These are phyloP conservation scores for Danaus plexippus DNA, from an alignment of 1,140 invertebrate genomes.

Conservation along the genomic window DNA sequence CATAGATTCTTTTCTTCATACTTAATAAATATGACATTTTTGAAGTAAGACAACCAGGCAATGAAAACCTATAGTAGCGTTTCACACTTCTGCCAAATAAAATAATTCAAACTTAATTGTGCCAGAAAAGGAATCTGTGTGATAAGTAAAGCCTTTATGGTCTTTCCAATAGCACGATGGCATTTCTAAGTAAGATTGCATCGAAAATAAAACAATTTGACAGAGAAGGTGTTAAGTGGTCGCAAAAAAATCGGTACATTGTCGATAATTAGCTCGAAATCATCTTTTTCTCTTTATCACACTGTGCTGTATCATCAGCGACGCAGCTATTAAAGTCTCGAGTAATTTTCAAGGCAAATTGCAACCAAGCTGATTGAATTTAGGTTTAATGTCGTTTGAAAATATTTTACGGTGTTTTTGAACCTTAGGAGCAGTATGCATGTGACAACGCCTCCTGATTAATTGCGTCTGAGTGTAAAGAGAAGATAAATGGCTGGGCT, in stretches of 20 bases:
- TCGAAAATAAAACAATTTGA: slow-evolving; percentile 44
- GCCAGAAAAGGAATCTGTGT: too few relatives aligned
- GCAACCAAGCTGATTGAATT: slow-evolving; percentile 23
- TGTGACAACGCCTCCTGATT: slow-evolving; percentile 65
- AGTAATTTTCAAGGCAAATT: slow-evolving; percentile 22
- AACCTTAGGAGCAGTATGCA: slow-evolving; percentile 40
- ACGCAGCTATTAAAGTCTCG: slow-evolving; percentile 27
- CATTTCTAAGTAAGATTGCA: slow-evolving; percentile 14
- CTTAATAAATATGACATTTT: too few relatives aligned
- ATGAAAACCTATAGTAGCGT: too few relatives aligned
- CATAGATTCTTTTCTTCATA: too few relatives aligned
- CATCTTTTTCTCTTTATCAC: slow-evolving; percentile 63
- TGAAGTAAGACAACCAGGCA: too few relatives aligned
- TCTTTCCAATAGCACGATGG: too few relatives aligned
- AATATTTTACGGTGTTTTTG: slow-evolving; percentile 30
- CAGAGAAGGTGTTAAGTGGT: slow-evolving; percentile 55
- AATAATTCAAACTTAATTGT: too few relatives aligned
- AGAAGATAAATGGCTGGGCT: slow-evolving; percentile 57
- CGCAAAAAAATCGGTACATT: slow-evolving; percentile 48
- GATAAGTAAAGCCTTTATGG: too few relatives aligned
- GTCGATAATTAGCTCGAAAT: slow-evolving; percentile 65
- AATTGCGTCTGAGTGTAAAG: slow-evolving; percentile 58
- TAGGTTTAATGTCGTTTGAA: slow-evolving; percentile 29
- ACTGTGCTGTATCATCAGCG: slow-evolving; percentile 35
- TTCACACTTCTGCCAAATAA: too few relatives aligned